phyloP scores from a whole-genome alignment of 2,797 vertebrate genomes.

The Chaetodon trifasciatus region DNA sequence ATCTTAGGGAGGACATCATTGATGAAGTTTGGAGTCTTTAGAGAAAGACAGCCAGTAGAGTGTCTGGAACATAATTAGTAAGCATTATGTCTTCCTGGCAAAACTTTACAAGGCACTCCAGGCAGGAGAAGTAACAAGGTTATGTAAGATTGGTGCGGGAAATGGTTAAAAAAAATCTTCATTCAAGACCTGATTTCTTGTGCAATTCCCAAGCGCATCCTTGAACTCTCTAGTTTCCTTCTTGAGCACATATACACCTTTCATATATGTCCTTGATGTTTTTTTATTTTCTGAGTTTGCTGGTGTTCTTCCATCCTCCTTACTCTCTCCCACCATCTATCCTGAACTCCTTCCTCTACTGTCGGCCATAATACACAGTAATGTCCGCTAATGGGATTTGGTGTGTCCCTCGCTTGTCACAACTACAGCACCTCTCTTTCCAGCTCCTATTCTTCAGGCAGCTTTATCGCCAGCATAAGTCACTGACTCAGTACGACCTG shows the following conservation, averaged over 20 bases:
- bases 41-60: slow-evolving; percentile 23
- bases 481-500: slow-evolving; percentile 55
- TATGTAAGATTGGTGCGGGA: slow-evolving; percentile 34
- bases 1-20: slow-evolving; percentile 22
- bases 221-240: slow-evolving; percentile 2
- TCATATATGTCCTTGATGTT: slow-evolving; percentile 17
- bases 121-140: slow-evolving; percentile 49
- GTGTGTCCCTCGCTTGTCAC: slow-evolving; percentile 56
- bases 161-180: slow-evolving; percentile 32
- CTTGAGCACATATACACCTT: slow-evolving; percentile 13
- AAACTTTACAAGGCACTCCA: slow-evolving; percentile 43
- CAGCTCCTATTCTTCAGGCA: slow-evolving; percentile 44
- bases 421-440: slow-evolving; percentile 56
- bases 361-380: slow-evolving; percentile 56
- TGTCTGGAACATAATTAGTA: slow-evolving; percentile 43
- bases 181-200: slow-evolving; percentile 38
- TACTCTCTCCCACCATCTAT: slow-evolving; percentile 26
- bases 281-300: neutral
- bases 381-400: slow-evolving; percentile 60
- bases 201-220: neutral
- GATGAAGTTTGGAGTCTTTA: slow-evolving; percentile 50
- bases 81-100: slow-evolving; percentile 49
- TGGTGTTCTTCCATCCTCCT: neutral
- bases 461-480: slow-evolving; percentile 72
- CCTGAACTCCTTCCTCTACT: slow-evolving; percentile 20